Percentiles rank a stretch among this genome's conserved stretches.
These are phyloP conservation scores for Dexiosoma caninum DNA, from an alignment of 2,888 invertebrate genomes.

Conservation along the genomic window DNA sequence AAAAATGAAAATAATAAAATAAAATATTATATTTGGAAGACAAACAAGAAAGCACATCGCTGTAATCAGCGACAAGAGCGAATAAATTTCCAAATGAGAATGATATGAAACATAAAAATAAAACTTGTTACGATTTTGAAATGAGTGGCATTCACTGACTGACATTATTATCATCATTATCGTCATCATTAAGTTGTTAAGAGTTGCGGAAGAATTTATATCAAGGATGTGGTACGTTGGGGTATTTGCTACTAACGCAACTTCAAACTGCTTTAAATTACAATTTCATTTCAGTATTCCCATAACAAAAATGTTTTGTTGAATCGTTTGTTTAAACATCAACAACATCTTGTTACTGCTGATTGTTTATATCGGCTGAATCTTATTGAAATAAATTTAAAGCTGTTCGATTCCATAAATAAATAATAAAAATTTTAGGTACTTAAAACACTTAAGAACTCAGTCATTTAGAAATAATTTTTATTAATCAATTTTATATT, in stretches of 20 bases:
- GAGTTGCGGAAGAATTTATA: background rate
- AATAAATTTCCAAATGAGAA: slow-evolving; percentile 28
- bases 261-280: background rate
- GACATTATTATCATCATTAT: too few relatives aligned
- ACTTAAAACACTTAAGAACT: background rate
- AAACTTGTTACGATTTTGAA: slow-evolving; percentile 40
- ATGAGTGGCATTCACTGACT: background rate
- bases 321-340: background rate
- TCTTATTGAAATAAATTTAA: slow-evolving; percentile 6
- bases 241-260: background rate
- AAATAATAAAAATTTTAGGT: background rate
- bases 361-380: slow-evolving; percentile 19
- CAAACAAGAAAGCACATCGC: background rate
- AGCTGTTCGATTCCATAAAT: background rate
- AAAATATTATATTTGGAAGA: background rate
- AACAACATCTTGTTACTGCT: background rate
- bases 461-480: background rate
- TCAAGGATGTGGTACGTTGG: background rate
- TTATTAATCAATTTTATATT: background rate
- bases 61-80: background rate
- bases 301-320: slow-evolving; percentile 6
- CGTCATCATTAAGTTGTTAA: background rate
- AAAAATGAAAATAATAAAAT: background rate
- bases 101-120: slow-evolving; percentile 47
- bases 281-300: slow-evolving; percentile 22